Percentiles rank a stretch among this genome's conserved stretches.
These are phyloP conservation scores for Pyrgus malvae DNA, from an alignment of 2,888 invertebrate genomes.

Conservation along the genomic window DNA sequence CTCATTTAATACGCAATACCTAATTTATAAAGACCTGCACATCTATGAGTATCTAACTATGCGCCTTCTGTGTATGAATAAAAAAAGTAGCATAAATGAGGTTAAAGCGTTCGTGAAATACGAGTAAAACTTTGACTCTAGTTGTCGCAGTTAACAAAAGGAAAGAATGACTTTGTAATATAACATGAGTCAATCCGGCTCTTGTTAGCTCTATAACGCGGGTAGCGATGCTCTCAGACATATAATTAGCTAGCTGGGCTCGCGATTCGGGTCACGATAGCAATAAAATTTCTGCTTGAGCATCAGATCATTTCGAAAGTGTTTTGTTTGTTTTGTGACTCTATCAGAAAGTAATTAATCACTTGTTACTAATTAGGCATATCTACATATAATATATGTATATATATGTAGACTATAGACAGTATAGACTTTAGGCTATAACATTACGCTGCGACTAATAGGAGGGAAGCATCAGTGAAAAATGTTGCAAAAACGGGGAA, in stretches of 20 bases:
- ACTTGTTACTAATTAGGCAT: neutral
- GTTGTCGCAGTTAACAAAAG: neutral
- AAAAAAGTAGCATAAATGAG: neutral
- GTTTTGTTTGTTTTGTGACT: constrained; percentile 1
- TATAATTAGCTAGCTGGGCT: constrained; percentile 21
- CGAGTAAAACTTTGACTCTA: neutral
- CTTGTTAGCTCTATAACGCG: constrained; percentile 6
- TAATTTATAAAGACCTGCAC: neutral
- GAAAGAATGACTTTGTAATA: constrained; percentile 19
- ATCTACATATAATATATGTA: neutral
- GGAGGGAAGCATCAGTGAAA: too few relatives aligned
- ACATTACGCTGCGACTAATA: too few relatives aligned
- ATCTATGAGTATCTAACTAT: neutral
- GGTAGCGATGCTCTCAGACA: constrained; percentile 10
- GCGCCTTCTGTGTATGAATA: neutral
- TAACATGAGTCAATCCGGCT: constrained; percentile 15
- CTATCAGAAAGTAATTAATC: neutral
- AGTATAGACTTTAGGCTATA: too few relatives aligned
- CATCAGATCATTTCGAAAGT: neutral
- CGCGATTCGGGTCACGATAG: constrained; percentile 17
- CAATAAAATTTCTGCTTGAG: constrained; percentile 7
- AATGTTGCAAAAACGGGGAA: too few relatives aligned
- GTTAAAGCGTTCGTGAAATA: neutral
- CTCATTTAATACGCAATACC: neutral
- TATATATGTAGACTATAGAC: too few relatives aligned